Evolutionary conservation across 2,888 invertebrate species (phyloP).

Genomic region (Meganola albula): DNA sequence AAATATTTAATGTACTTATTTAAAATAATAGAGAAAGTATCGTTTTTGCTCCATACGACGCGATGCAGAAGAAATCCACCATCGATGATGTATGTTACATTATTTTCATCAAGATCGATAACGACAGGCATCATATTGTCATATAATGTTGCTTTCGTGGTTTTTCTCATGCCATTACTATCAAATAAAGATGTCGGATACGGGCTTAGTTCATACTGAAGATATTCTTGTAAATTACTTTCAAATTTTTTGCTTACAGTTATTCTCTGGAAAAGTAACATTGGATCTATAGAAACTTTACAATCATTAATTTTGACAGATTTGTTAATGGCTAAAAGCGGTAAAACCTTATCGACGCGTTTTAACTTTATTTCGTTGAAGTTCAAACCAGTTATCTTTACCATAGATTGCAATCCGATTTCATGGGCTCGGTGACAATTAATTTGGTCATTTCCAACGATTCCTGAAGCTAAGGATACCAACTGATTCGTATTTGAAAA

Average conservation of each 20-base stretch:
- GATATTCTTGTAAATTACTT: constrained; percentile 8
- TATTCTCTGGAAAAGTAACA: constrained; percentile 9
- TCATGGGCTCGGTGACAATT: constrained; percentile 30
- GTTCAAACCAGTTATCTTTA: constrained; percentile 17
- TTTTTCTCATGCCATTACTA: constrained; percentile 27
- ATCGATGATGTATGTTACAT: constrained; percentile 27
- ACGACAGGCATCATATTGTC: constrained; percentile 19
- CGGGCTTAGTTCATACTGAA: constrained; percentile 25
- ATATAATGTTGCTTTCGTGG: constrained; percentile 28
- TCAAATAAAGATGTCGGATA: constrained; percentile 27
- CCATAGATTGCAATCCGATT: constrained; percentile 16
- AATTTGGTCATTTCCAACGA: constrained; percentile 27
- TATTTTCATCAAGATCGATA: constrained; percentile 20
- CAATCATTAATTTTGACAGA: constrained; percentile 10
- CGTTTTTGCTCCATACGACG: constrained; percentile 34
- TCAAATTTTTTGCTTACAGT: constrained; percentile 16
- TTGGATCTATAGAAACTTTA: constrained; percentile 24
- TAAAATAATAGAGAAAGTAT: constrained; percentile 24
- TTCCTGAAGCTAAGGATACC: constrained; percentile 23
- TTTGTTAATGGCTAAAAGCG: constrained; percentile 9
- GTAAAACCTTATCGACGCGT: constrained; percentile 21
- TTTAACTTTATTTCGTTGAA: constrained; percentile 26
- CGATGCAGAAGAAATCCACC: constrained; percentile 26
- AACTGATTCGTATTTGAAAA: constrained; percentile 16
- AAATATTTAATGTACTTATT: constrained; percentile 19